phyloP scores from a whole-genome alignment of 2,888 invertebrate species.

The Mesorhabditis sp. region DNA sequence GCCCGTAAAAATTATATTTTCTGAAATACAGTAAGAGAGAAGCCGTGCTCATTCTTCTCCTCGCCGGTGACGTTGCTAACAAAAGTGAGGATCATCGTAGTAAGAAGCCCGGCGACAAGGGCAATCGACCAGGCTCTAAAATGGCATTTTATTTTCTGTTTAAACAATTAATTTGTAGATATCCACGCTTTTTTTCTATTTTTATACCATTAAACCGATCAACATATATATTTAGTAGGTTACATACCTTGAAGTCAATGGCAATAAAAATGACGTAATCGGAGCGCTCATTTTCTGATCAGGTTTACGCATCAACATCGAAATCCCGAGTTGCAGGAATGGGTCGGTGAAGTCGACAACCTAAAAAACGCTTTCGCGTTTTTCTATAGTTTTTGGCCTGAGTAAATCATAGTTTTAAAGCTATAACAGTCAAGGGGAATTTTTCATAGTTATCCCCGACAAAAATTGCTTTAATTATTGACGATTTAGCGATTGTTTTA shows the following conservation, averaged over 20 bases:
- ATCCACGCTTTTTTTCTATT: no score
- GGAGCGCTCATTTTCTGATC: slow-evolving; percentile 76
- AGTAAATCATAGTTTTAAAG: neutral
- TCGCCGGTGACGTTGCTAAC: neutral
- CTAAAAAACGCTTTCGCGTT: neutral
- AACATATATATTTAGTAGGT: no score
- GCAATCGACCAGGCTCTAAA: neutral
- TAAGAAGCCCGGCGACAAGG: neutral
- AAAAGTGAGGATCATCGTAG: neutral
- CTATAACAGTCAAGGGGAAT: no score
- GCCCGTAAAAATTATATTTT: neutral
- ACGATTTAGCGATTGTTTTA: no score
- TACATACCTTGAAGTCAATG: slow-evolving; percentile 69
- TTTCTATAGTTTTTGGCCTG: neutral
- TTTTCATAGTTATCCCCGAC: no score
- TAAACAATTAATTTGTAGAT: no score
- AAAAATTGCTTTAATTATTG: no score
- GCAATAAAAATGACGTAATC: slow-evolving; percentile 89
- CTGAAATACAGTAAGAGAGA: neutral
- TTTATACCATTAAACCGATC: no score
- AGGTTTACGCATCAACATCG: slow-evolving; percentile 76
- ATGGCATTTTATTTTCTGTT: neutral
- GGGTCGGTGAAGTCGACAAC: slow-evolving; percentile 63
- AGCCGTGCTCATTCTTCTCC: no score
- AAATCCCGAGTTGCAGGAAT: slow-evolving; percentile 62